Evolutionary conservation across 1,140 invertebrate genomes (phyloP), one percentile per base, ranked within the genome.

Genomic region (Archivesica marissinica): DNA sequence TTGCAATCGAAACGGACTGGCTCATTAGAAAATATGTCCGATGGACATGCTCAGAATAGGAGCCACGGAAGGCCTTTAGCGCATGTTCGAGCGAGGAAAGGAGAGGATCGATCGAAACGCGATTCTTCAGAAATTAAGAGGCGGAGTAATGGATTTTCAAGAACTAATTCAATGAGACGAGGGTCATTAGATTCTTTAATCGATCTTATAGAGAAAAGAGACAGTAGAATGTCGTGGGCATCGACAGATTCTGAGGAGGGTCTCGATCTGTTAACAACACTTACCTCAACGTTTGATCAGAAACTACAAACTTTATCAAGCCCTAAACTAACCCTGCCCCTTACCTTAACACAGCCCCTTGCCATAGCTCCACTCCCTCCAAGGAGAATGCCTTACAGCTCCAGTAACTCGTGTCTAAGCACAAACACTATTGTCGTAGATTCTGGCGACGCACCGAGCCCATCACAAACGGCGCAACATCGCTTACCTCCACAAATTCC

Each of bases 271-370:
- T 92, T 96, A 79, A 95, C 95, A 50, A 96, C 96, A 64, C 95
- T 97, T 61, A 97, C 96, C 17, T 96, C 96, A 70, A 96, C 96
- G 3, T 96, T 97, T 89, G 96, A 97, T 90, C 95, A 96, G 82
- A 97, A 97, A 93, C 94, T 97, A 91, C 95, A 95, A 56, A 95
- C 95, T 23, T 89, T 96, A 25, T 83, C 70, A 33, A 82, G 50
- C 28, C 47, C 44, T 20, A 86, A 79, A 54, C 59, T n/a, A 9
- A n/a, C 52, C 59, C n/a, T n/a, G n/a, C n/a, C n/a, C n/a, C n/a
- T n/a, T n/a, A n/a, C n/a, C n/a, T 56, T 56, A 23, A 30, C 54
- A 7, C 47, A 64, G 38, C 38, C 61, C 13, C 2, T 35, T 17
- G 2, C 61, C 9, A 33, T 44, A 39, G 23, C 61, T n/a, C 52